Base-by-base conservation (phyloP, 2,888 invertebrate species). In the Harpalus rufipes region DNA sequence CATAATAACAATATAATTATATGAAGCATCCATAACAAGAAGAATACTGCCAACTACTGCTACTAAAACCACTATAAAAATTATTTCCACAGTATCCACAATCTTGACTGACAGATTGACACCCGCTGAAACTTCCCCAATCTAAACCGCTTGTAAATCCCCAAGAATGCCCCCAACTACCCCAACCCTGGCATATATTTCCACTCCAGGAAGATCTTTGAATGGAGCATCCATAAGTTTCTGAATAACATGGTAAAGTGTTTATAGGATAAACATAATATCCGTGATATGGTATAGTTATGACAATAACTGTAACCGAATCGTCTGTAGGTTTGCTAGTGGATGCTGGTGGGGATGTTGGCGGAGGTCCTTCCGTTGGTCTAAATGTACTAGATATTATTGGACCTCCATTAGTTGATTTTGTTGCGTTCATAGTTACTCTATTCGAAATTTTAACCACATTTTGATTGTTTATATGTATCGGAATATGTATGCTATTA, bases 401-500 rank as follows among this genome's bases (percentile, higher is more conserved):
- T 74, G 72, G 83, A 51, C 44, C 68, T 65, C 12, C 32, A 32
- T 32, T 32, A 4, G 0, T 5, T 4, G 32, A 5, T 32, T 32
- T 32, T 32, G 32, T 32, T 1, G 1, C 4, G 32, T 32, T 32
- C 32, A 32, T 56, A 32, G 14, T 59, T 58, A 63, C 6, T 51
- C 41, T 81, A 25, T 44, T 51, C 4, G 65, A 44, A n/a, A 65
- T 51, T 8, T 51, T 2, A 0, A 81, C 1, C 5, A 18, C 68
- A 65, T 85, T 86, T 21, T 18, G 72, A 51, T 44, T 86, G n/a
- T 61, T 51, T 0, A 87, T 81, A 32, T 8, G 81, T 8, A 87
- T 84, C 41, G 86, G 87, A 8, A 86, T 18, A 51, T 85, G 8
- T 7, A 87, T 68, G 14, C 51, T 65, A 41, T 87, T 87, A 21